Evolutionary conservation across 2,888 invertebrate genomes (phyloP), one percentile per base, ranked within the genome.

Genomic region (Thymelicus sylvestris): DNA sequence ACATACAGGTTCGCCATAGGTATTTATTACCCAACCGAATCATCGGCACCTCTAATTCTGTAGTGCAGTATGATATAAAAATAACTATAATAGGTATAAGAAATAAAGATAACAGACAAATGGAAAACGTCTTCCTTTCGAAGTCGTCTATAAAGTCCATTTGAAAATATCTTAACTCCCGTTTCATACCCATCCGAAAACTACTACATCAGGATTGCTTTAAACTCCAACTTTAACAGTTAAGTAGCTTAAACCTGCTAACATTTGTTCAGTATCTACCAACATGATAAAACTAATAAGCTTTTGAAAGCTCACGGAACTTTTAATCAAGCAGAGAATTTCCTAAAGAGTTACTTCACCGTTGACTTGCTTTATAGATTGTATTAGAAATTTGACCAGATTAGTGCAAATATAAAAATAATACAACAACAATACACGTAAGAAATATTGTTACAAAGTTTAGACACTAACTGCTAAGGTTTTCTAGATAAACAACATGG

Each of bases 241-340:
- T 67, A 67, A 67, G 67, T 41, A 67, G 60, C 67, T 67, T 61
- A 50, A 67, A 39, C 48, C 50, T 39, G 15, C 59, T 59, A 59
- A 67, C 48, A 67, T 60, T 67, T 65, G 31, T 19, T 19, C 48
- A 38, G 61, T 67, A 61, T 60, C 67, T 60, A 39, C 50, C 48
- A 15, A 50, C 67, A 61, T 50, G 61, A 67, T 67, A 39, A 39
- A 67, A 67, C 60, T 61, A 60, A 67, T 61, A 67, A 67, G 67
- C 64, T 64, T 48, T 64, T 64, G 64, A 64, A 64, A 64, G 64
- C 50, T 64, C 7, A 4, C 7, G n/a, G 5, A 59, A 59, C 59
- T 59, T 59, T 38, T 59, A 59, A 59, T 59, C 59, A 59, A 39
- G 31, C n/a, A 39, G 39, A n/a, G 39, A 59, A 59, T 59, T 59